A percentile compares a stretch with the other conserved stretches of the same genome.
These are phyloP conservation scores for Parelbella ahira DNA, from an alignment of 2,888 invertebrate species.

Conservation along the genomic window DNA sequence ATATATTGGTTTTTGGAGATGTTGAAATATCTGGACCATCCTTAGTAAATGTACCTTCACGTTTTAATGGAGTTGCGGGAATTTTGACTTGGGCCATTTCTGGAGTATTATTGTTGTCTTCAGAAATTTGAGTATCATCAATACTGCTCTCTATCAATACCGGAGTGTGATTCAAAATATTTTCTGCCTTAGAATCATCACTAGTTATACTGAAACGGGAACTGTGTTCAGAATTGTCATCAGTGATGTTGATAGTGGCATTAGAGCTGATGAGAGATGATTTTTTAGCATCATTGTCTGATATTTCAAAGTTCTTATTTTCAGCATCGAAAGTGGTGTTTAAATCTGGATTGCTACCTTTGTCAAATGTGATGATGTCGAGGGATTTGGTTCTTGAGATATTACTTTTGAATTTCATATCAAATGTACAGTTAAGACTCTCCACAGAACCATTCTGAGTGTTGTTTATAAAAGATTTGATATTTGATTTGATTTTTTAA, in stretches of 20 bases:
- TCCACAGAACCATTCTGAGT: background rate
- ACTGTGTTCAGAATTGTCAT: conserved; percentile 44
- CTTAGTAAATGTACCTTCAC: conserved; percentile 70
- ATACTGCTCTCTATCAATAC: conserved; percentile 63
- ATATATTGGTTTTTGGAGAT: conserved; percentile 27
- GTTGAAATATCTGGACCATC: conserved; percentile 41
- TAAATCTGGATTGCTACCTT: conserved; percentile 29
- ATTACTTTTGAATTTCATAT: conserved; percentile 22
- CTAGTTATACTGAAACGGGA: conserved; percentile 61
- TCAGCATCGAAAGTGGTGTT: conserved; percentile 31
- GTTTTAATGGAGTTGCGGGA: conserved; percentile 45
- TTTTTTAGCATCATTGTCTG: conserved; percentile 31
- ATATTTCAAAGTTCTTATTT: conserved; percentile 15
- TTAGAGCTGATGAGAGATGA: conserved; percentile 55
- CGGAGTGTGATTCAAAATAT: conserved; percentile 56
- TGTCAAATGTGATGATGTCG: conserved; percentile 48
- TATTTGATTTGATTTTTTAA: too few species aligned
- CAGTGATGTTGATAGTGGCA: conserved; percentile 39
- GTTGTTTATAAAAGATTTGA: too few species aligned
- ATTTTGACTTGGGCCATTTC: conserved; percentile 6
- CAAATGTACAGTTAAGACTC: conserved; percentile 29
- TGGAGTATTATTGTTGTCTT: conserved; percentile 18
- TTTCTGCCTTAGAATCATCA: conserved; percentile 54
- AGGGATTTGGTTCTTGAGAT: background rate
- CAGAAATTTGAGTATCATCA: conserved; percentile 43